These are phyloP conservation scores for Leptogaster cylindrica DNA, from an alignment of 2,888 invertebrate genomes.

Conservation along the genomic window DNA sequence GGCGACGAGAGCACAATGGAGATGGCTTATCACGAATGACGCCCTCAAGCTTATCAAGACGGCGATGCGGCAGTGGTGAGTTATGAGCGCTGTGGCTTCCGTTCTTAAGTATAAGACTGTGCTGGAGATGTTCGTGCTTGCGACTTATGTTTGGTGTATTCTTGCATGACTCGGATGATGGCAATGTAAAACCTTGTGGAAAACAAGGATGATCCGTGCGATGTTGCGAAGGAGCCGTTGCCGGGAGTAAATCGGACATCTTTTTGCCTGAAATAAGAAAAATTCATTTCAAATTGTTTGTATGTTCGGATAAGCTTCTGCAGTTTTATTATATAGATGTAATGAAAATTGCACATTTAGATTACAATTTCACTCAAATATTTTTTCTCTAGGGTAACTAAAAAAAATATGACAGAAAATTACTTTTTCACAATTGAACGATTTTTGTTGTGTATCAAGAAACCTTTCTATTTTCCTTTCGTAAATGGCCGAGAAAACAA, in stretches of 20 bases:
- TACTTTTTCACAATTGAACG: too few relatives aligned
- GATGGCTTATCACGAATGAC: constrained; percentile 50
- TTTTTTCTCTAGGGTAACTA: too few relatives aligned
- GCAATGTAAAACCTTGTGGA: constrained; percentile 17
- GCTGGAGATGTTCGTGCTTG: constrained; percentile 45
- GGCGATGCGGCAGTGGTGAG: constrained; percentile 49
- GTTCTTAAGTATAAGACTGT: constrained; percentile 45
- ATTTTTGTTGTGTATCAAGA: too few relatives aligned
- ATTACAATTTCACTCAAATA: too few relatives aligned
- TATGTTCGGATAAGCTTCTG: too few relatives aligned
- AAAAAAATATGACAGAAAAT: too few relatives aligned
- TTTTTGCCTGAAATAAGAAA: constrained; percentile 27
- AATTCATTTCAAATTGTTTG: background rate
- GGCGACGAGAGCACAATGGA: constrained; percentile 42
- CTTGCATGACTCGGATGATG: constrained; percentile 48
- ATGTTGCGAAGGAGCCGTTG: constrained; percentile 47
- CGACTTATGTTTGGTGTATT: constrained; percentile 48
- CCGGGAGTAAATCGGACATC: constrained; percentile 49
- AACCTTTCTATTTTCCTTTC: too few relatives aligned
- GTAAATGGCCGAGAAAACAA: too few relatives aligned
- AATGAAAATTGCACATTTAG: too few relatives aligned
- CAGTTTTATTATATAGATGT: too few relatives aligned
- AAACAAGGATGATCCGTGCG: constrained; percentile 33
- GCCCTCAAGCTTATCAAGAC: constrained; percentile 49
- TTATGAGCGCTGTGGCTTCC: constrained; percentile 49